phyloP scores from a whole-genome alignment of 2,888 invertebrate genomes.

The Malachius bipustulatus region DNA sequence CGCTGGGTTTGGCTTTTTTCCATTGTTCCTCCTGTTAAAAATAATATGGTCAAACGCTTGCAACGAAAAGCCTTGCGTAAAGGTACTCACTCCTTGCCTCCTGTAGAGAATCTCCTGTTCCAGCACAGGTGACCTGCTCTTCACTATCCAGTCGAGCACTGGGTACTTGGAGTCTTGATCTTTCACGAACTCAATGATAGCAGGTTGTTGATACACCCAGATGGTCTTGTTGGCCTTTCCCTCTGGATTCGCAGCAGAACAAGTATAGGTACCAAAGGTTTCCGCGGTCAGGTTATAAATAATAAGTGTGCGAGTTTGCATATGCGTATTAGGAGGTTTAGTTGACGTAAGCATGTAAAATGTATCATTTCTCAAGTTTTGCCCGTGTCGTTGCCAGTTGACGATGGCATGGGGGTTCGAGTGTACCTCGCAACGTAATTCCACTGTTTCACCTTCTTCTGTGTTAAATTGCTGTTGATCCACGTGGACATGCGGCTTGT shows the following conservation, averaged over 20 bases:
- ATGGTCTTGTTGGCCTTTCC: conserved; percentile 29
- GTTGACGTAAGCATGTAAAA: conserved; percentile 20
- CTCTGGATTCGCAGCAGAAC: conserved; percentile 34
- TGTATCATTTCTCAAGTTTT: conserved; percentile 22
- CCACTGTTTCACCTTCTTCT: conserved; percentile 33
- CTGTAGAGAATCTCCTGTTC: conserved; percentile 38
- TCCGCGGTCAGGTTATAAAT: conserved; percentile 27
- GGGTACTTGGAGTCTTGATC: conserved; percentile 26
- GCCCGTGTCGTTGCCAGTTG: conserved; percentile 33
- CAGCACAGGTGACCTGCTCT: conserved; percentile 37
- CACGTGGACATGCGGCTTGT: conserved; percentile 37
- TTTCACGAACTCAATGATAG: conserved; percentile 22
- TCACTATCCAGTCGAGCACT: conserved; percentile 37
- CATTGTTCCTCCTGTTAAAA: conserved; percentile 29
- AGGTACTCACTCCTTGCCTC: conserved; percentile 34
- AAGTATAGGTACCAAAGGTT: conserved; percentile 38
- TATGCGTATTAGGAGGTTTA: conserved; percentile 12
- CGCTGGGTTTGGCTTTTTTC: conserved; percentile 28
- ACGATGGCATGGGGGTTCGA: conserved; percentile 33
- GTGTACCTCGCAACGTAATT: conserved; percentile 36
- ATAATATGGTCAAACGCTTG: neutral
- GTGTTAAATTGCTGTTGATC: conserved; percentile 36
- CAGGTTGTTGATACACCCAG: conserved; percentile 28
- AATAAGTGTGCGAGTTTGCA: conserved; percentile 27
- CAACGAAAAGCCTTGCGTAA: neutral